Evolutionary conservation across 2,797 vertebrate genomes (phyloP).

Genomic region (Hemibagrus guttatus): DNA sequence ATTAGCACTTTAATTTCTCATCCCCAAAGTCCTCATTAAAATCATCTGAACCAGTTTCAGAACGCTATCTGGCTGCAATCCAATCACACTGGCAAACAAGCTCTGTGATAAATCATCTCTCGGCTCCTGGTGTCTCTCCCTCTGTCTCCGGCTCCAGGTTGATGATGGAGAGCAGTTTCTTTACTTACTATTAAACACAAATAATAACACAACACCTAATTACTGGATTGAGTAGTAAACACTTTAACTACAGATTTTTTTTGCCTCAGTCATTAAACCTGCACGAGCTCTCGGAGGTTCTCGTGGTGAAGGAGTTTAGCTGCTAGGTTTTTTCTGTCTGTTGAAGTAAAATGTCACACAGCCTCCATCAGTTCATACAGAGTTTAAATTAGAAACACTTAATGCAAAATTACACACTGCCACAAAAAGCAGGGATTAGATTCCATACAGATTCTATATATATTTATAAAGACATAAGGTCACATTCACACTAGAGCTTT

Average conservation of each 20-base stretch:
- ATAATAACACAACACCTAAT: neutral
- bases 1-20: slow-evolving; percentile 49
- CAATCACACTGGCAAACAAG: neutral
- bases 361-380: neutral
- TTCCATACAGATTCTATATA: neutral
- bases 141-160: neutral
- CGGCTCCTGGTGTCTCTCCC: neutral
- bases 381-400: neutral
- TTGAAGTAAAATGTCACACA: neutral
- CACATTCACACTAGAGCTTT: too few relatives aligned
- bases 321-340: neutral
- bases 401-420: too few relatives aligned
- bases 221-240: neutral
- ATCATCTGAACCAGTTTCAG: slow-evolving; percentile 45
- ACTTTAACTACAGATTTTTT: neutral
- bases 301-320: neutral
- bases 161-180: neutral
- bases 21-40: slow-evolving; percentile 56
- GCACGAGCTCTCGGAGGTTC: neutral
- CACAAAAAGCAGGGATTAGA: too few relatives aligned
- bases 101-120: neutral
- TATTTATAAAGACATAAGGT: neutral
- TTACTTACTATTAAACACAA: neutral
- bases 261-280: neutral
- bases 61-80: slow-evolving; percentile 9